Evolutionary conservation across 1,140 invertebrate species (phyloP).

Genomic region (Philotrypesis tridentata): DNA sequence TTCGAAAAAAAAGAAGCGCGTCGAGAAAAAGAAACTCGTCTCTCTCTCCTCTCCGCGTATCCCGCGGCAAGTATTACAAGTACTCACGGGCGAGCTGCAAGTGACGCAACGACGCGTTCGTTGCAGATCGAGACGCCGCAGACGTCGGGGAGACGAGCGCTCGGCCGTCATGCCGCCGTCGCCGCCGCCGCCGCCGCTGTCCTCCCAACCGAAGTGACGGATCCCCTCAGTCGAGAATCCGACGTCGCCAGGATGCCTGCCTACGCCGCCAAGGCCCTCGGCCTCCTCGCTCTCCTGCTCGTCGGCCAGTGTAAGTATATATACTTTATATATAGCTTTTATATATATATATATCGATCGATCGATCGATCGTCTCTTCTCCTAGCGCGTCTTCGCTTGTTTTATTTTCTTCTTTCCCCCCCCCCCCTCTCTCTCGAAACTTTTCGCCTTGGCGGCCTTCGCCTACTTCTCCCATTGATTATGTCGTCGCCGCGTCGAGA

Average conservation of each 20-base stretch:
- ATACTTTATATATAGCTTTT: not conserved
- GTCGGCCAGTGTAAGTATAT: slow-evolving; percentile 11
- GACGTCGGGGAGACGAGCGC: not conserved
- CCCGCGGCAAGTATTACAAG: not conserved
- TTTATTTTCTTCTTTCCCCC: slow-evolving; percentile 24
- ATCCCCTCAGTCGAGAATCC: not conserved
- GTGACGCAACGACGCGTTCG: not conserved
- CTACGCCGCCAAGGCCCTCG: not conserved
- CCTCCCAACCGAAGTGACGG: too few relatives aligned
- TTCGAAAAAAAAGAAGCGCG: not conserved
- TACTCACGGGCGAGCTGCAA: not conserved
- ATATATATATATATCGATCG: not conserved
- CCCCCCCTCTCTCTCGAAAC: too few relatives aligned
- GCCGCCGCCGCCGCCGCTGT: too few relatives aligned
- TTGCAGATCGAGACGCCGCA: slow-evolving; percentile 13
- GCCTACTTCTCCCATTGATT: too few relatives aligned
- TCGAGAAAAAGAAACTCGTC: not conserved
- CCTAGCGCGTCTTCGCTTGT: slow-evolving; percentile 48
- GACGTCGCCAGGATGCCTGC: slow-evolving; percentile 5
- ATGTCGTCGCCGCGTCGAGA: too few relatives aligned
- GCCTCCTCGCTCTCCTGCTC: not conserved
- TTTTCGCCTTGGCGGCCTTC: too few relatives aligned
- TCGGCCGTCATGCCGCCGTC: not conserved
- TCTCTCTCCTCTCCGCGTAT: not conserved
- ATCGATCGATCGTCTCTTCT: not conserved